Base-by-base conservation (phyloP, 2,888 invertebrate genomes). In the Eledone cirrhosa region DNA sequence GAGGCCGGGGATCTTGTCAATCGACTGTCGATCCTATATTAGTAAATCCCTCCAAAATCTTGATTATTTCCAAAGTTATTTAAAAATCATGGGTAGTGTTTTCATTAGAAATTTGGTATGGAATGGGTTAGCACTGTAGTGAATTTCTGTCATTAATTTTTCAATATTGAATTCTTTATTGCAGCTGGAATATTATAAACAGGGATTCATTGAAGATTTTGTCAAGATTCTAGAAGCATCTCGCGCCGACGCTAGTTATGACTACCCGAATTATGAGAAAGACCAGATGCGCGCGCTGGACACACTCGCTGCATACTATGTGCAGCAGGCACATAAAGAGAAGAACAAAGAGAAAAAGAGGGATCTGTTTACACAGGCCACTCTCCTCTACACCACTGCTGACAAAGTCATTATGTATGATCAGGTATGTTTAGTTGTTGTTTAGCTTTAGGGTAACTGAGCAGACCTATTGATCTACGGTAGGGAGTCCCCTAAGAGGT, bases 351-450 rank as follows among this genome's bases (percentile, higher is more conserved):
- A 99, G 84, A 95, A 95, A 88, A 97, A 91, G 81, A 93, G 96
- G 81, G 98, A 99, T 85, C 92, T 97, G 24, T 99, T 99, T 88
- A 96, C 96, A 29, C 88, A 90, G 92, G 99, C 99, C 3, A 99
- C 98, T 0, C 93, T 97, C 77, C 92, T 99, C n/a, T 99, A 99
- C 90, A 97, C 97, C 0, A 97, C 97, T 83, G 99, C 99, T 8
- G 99, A 99, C 90, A 98, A 98, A 92, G 99, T 99, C 91, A 97
- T 98, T 87, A 99, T 99, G 99, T 99, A 99, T 92, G 99, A 99
- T 90, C 98, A 97, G 93, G 95, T 95, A 91, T 89, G 84, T 22
- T 29, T n/a, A 2, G 41, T 2, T 41, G 41, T 3, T 11, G 11
- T 41, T 41, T 41, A 41, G 41, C 11, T 41, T 41, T 11, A 41